Evolutionary conservation across 2,797 vertebrate species (phyloP).

Genomic region (Poeciliopsis infans): DNA sequence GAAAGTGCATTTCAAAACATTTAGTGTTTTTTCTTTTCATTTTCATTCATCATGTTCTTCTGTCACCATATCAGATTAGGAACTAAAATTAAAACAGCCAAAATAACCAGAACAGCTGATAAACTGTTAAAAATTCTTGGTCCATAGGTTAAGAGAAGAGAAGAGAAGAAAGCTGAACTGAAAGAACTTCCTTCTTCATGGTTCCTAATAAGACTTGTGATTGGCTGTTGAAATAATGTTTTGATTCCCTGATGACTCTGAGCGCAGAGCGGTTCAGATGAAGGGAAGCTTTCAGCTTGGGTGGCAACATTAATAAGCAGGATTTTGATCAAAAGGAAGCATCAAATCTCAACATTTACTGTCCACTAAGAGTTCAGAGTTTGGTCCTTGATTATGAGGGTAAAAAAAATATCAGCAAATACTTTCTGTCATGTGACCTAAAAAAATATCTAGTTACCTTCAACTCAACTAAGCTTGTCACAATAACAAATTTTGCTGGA

Average conservation of each 20-base stretch:
- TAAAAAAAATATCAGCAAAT: neutral
- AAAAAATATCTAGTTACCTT: neutral
- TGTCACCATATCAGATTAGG: neutral
- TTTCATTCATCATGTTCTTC: neutral
- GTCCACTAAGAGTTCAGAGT: neutral
- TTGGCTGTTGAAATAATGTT: neutral
- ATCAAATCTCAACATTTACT: neutral
- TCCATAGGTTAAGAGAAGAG: neutral
- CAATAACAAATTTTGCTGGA: no score
- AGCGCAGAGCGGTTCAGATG: neutral
- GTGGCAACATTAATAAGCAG: neutral
- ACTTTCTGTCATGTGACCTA: neutral
- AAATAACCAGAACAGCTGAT: neutral
- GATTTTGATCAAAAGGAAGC: neutral
- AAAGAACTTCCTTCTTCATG: neutral
- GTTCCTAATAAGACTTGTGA: neutral
- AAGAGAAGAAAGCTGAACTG: neutral
- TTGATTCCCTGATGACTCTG: neutral
- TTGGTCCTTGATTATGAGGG: neutral
- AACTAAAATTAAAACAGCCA: neutral
- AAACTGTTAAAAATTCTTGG: neutral
- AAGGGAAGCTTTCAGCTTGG: neutral
- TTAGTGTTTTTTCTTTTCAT: neutral
- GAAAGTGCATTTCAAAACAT: neutral
- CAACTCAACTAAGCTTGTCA: no score